phyloP scores from a whole-genome alignment of 2,888 invertebrate species.

The Leptinotarsa juncta region DNA sequence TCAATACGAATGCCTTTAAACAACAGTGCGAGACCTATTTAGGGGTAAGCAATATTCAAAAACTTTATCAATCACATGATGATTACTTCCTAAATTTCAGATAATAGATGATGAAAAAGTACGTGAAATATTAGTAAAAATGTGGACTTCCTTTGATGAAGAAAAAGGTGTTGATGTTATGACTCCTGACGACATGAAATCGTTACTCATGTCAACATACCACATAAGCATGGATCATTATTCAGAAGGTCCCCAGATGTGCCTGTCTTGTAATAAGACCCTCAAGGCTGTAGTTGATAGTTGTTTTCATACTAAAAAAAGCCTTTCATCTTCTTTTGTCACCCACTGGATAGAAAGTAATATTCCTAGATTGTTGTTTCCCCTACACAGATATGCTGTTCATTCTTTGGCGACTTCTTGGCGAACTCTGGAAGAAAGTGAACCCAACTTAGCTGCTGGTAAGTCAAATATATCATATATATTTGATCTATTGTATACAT shows the following conservation, averaged over 20 bases:
- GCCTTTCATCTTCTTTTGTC: constrained; percentile 80
- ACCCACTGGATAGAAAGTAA: constrained; percentile 86
- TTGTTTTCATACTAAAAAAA: constrained; percentile 84
- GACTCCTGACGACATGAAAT: constrained; percentile 73
- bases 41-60: constrained; percentile 59
- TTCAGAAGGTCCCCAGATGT: constrained; percentile 72
- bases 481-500: neutral
- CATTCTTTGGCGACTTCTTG: constrained; percentile 72
- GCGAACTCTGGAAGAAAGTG: constrained; percentile 64
- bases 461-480: constrained; percentile 34
- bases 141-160: constrained; percentile 65
- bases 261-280: constrained; percentile 75
- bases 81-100: constrained; percentile 47
- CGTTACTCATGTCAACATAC: constrained; percentile 79
- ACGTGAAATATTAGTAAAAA: constrained; percentile 77
- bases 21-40: constrained; percentile 79
- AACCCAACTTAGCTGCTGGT: constrained; percentile 61
- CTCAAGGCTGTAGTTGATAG: constrained; percentile 79
- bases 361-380: constrained; percentile 79
- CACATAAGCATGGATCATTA: constrained; percentile 85
- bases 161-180: constrained; percentile 69
- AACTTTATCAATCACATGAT: constrained; percentile 6
- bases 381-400: constrained; percentile 75
- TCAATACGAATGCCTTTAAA: constrained; percentile 75
- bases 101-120: constrained; percentile 70